Evolutionary conservation across 2,797 vertebrate species (phyloP).

Genomic region (Nyctalus aviator): DNA sequence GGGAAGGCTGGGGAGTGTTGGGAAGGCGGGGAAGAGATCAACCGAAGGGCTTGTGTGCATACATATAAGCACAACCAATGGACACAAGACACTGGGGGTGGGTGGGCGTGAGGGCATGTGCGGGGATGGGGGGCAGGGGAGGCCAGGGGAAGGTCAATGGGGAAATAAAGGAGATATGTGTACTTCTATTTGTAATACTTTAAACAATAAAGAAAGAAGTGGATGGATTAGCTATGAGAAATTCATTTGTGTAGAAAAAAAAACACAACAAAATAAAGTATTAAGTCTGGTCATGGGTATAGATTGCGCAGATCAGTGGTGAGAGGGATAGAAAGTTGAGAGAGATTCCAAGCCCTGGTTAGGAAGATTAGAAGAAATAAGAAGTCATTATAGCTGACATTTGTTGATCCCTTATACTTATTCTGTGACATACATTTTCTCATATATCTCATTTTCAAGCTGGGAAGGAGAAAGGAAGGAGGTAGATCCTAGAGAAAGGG

Average conservation of each 20-base stretch:
- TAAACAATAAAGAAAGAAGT: neutral
- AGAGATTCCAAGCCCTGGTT: neutral
- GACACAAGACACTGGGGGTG: no score
- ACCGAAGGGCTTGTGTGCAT: no score
- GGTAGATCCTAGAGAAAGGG: neutral
- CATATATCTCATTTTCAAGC: no score
- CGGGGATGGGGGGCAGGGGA: no score
- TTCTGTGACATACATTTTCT: neutral
- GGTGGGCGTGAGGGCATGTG: no score
- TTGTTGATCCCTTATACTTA: neutral
- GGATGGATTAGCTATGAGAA: neutral
- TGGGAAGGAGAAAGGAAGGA: neutral
- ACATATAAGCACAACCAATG: no score
- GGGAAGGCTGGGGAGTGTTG: no score
- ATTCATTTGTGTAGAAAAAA: neutral
- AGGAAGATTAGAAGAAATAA: neutral
- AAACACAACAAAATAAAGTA: neutral
- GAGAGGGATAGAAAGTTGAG: neutral
- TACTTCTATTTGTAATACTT: no score
- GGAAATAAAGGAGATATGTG: no score
- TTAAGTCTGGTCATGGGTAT: neutral
- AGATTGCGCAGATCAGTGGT: neutral
- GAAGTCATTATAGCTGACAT: neutral
- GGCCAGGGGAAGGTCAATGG: no score
- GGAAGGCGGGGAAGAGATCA: no score